These are phyloP conservation scores for Drosophila histrio DNA, from an alignment of 2,888 invertebrate species.

Conservation along the genomic window DNA sequence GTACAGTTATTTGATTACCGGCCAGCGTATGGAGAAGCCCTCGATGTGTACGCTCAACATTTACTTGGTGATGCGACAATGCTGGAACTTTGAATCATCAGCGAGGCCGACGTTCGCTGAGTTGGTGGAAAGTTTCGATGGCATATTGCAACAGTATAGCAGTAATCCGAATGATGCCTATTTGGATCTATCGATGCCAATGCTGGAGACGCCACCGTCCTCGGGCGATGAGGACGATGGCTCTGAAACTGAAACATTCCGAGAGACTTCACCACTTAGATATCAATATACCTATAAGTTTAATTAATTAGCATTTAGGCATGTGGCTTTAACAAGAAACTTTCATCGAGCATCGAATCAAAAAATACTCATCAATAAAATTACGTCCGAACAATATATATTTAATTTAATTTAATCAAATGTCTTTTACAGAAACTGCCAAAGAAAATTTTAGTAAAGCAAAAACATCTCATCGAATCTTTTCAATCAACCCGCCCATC, in stretches of 20 bases:
- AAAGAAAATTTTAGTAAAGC: conserved; percentile 84
- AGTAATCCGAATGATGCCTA: conserved; percentile 91
- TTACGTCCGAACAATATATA: conserved; percentile 6
- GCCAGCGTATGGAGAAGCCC: conserved; percentile 98
- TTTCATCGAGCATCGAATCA: conserved; percentile 41
- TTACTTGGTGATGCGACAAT: conserved; percentile 98
- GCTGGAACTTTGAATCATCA: conserved; percentile 97
- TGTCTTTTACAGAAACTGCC: conserved; percentile 78
- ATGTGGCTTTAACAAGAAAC: conserved; percentile 46
- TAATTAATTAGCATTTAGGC: conserved; percentile 60
- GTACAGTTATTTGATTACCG: conserved; percentile 94
- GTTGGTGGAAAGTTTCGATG: conserved; percentile 94
- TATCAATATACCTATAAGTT: conserved; percentile 82
- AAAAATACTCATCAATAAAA: conserved; percentile 53
- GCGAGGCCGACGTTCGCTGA: conserved; percentile 95
- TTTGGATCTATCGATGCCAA: conserved; percentile 93
- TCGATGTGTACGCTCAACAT: conserved; percentile 97
- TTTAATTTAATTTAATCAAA: conserved; percentile 17
- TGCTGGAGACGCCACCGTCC: conserved; percentile 93
- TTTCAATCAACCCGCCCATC: conserved; percentile 91
- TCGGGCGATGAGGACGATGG: conserved; percentile 87
- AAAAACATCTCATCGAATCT: conserved; percentile 88
- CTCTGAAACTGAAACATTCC: conserved; percentile 76
- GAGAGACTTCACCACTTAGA: conserved; percentile 73
- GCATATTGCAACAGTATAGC: conserved; percentile 88